Evolutionary conservation across 2,797 vertebrate species (phyloP).

Genomic region (Smutsia temminckii): DNA sequence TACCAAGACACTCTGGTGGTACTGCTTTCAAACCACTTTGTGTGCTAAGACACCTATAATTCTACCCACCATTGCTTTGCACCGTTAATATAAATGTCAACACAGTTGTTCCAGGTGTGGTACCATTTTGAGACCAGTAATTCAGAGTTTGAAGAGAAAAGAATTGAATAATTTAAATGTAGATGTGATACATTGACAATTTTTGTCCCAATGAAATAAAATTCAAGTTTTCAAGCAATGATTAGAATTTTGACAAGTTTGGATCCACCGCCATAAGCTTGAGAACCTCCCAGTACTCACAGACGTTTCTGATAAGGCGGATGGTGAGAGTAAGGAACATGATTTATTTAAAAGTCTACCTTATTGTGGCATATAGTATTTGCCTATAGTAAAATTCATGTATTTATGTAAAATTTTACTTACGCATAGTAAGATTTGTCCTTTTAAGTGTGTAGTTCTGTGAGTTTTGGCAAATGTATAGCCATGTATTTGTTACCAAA

Average conservation of each 20-base stretch:
- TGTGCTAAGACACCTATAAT: not conserved
- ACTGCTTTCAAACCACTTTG: not conserved
- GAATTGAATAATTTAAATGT: not conserved
- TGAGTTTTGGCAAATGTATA: not conserved
- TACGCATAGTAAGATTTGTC: not conserved
- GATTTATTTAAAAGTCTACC: not conserved
- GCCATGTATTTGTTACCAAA: not conserved
- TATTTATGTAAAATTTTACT: too few species aligned
- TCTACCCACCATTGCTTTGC: not conserved
- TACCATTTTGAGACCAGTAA: not conserved
- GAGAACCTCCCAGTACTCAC: not conserved
- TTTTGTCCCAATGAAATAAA: not conserved
- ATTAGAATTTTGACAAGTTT: slow-evolving; percentile 11
- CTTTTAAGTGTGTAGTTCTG: not conserved
- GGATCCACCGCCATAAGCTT: not conserved
- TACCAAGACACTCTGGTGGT: not conserved
- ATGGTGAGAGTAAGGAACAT: not conserved
- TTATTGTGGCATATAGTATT: not conserved
- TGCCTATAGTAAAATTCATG: too few species aligned
- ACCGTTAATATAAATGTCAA: not conserved
- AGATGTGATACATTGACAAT: not conserved
- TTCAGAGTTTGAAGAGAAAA: not conserved
- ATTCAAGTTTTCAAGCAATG: not conserved
- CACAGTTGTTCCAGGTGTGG: not conserved
- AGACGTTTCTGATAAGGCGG: not conserved